Base-by-base conservation (phyloP, 1,140 invertebrate species). In the Ostrea edulis region DNA sequence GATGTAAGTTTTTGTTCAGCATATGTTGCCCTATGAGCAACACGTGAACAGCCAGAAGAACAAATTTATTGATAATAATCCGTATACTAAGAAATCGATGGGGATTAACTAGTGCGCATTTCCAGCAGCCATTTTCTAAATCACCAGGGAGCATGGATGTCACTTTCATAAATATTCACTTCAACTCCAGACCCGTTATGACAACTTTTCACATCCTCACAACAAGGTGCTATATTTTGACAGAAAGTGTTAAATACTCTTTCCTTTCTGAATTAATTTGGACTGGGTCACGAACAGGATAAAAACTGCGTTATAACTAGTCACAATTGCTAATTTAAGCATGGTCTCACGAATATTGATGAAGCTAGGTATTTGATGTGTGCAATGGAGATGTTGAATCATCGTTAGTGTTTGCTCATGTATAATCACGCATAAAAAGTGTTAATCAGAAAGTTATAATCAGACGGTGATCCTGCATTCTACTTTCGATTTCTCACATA, bases 41-140 rank as follows among this genome's bases (percentile, higher is more conserved):
- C 68, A 77, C 25, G 25, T 77, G 29, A 77, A 77, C 22, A 17
- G 25, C 25, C 22, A 35, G 68, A 77, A 14, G 29, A 77, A 77
- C 29, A 77, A 77, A 77, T 77, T 77, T 77, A 77, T 77, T 77
- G 68, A 25, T 77, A 8, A 77, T 77, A 77, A 77, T 77, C 68
- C 29, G 68, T 77, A 77, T 77, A 44, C 35, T 77, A 29, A 77
- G 14, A 35, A 77, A 77, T 77, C 68, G 29, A 77, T 77, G 9
- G 22, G 29, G 68, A 77, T 29, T 9, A 29, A 44, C 35, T 1
- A 44, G 68, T 9, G 25, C 25, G 8, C 25, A 29, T 77, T 29
- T 25, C 25, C 22, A 68, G 20, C 65, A 68, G 22, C 25, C 22
- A 25, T 25, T 68, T 17, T 77, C 68, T 77, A 22, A 25, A 29